These are phyloP conservation scores for Drosophila villosipedis DNA, from an alignment of 2,888 invertebrate genomes.

Conservation along the genomic window DNA sequence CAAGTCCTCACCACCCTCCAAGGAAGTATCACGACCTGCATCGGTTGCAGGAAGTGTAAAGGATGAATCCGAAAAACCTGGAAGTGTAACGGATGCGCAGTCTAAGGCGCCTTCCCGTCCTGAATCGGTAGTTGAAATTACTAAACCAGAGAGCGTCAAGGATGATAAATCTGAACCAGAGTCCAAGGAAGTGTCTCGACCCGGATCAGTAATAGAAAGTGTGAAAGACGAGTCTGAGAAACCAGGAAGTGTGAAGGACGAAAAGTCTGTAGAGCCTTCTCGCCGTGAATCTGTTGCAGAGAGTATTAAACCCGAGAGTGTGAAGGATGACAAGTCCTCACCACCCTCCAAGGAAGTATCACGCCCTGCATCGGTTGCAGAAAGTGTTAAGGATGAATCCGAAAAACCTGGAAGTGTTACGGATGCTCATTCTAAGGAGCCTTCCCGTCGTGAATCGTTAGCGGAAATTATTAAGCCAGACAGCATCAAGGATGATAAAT, in stretches of 20 bases:
- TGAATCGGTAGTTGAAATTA: slow-evolving; percentile 46
- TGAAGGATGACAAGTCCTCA: slow-evolving; percentile 25
- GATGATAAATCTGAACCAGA: slow-evolving; percentile 17
- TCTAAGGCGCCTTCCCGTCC: slow-evolving; percentile 36
- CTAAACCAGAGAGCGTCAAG: background rate
- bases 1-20: slow-evolving; percentile 29
- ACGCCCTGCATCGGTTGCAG: slow-evolving; percentile 8
- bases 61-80: slow-evolving; percentile 29
- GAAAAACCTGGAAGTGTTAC: background rate
- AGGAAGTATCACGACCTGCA: slow-evolving; percentile 35
- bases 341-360: slow-evolving; percentile 46
- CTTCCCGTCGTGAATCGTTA: slow-evolving; percentile 74
- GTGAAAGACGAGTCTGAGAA: slow-evolving; percentile 6
- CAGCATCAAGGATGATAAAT: slow-evolving; percentile 2
- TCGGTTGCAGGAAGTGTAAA: slow-evolving; percentile 48
- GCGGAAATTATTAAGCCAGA: slow-evolving; percentile 18
- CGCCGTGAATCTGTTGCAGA: slow-evolving; percentile 1
- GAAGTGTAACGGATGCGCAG: slow-evolving; percentile 18
- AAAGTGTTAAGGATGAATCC: background rate
- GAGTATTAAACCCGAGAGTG: slow-evolving; percentile 12
- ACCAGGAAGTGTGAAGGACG: slow-evolving; percentile 10
- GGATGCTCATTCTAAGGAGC: slow-evolving; percentile 20
- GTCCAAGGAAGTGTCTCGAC: slow-evolving; percentile 65
- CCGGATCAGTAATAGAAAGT: slow-evolving; percentile 44
- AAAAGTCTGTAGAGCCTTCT: slow-evolving; percentile 1